A percentile compares a stretch with the other conserved stretches of the same genome.
These are phyloP conservation scores for Ctenoplectra terminalis DNA, from an alignment of 1,140 invertebrate genomes.

Conservation along the genomic window DNA sequence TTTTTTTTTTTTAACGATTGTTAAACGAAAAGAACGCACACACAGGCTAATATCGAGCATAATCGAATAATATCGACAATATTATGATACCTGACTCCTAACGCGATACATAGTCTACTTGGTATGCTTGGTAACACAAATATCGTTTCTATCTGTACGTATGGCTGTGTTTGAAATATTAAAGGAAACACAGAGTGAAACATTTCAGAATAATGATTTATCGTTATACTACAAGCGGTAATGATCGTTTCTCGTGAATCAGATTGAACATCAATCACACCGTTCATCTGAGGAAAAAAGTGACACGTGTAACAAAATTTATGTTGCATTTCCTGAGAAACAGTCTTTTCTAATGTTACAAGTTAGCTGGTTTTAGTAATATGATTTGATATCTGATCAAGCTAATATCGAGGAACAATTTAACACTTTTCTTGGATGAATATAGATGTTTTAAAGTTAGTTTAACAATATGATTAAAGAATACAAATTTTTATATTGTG, in stretches of 20 bases:
- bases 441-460: too few relatives aligned
- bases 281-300: too few relatives aligned
- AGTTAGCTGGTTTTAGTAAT: too few relatives aligned
- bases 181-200: conserved; percentile 14
- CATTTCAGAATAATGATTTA: not conserved
- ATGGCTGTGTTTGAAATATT: conserved; percentile 4
- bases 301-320: too few relatives aligned
- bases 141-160: not conserved
- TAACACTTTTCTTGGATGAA: too few relatives aligned
- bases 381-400: too few relatives aligned
- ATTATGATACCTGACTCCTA: not conserved
- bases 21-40: conserved; percentile 1
- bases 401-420: too few relatives aligned
- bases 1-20: not conserved
- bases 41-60: conserved; percentile 11
- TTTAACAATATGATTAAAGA: too few relatives aligned
- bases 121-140: not conserved
- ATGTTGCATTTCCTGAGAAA: too few relatives aligned
- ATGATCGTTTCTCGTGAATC: not conserved
- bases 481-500: too few relatives aligned
- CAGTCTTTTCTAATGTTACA: too few relatives aligned
- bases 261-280: not conserved
- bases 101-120: not conserved
- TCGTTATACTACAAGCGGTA: not conserved
- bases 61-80: conserved; percentile 7